Percentiles rank a stretch among this genome's conserved stretches.
Conservation (phyloP, 2,888 invertebrate species). For the Athetis lepigone region DNA sequence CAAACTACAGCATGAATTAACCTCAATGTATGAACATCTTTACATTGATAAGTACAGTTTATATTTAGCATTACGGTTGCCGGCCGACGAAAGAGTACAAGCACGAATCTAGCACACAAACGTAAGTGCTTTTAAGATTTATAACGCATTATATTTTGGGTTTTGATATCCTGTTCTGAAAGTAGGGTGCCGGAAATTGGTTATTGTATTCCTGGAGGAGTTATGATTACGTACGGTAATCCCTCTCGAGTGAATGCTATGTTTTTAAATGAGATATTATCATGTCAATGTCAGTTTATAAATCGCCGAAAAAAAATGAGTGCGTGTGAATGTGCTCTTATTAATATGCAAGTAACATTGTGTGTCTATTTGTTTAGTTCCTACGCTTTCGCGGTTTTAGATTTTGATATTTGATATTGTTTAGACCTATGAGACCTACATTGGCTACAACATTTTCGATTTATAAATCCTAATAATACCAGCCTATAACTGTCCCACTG, state of each 20-base stretch:
- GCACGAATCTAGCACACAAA: slow-evolving; percentile 59
- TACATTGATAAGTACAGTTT: slow-evolving; percentile 45
- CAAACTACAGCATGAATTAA: slow-evolving; percentile 14
- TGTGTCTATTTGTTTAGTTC: no score
- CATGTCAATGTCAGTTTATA: no score
- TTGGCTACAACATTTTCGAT: no score
- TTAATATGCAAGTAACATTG: no score
- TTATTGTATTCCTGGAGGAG: slow-evolving; percentile 13
- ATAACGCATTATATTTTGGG: slow-evolving; percentile 25
- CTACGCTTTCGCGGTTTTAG: no score
- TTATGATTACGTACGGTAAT: neutral
- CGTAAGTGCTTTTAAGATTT: slow-evolving; percentile 45
- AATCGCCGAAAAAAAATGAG: no score
- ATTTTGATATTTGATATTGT: no score
- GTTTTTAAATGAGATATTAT: neutral
- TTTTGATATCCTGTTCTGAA: slow-evolving; percentile 29
- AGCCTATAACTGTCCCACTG: no score
- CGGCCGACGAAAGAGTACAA: slow-evolving; percentile 45
- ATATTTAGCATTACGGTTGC: slow-evolving; percentile 42
- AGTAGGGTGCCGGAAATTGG: slow-evolving; percentile 1
- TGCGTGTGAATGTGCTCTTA: no score
- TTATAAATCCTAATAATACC: no score
- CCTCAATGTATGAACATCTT: slow-evolving; percentile 41
- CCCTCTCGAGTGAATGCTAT: neutral
- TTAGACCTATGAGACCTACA: no score